phyloP scores from a whole-genome alignment of 2,113 vertebrate species.

The Sapayoa aenigma region DNA sequence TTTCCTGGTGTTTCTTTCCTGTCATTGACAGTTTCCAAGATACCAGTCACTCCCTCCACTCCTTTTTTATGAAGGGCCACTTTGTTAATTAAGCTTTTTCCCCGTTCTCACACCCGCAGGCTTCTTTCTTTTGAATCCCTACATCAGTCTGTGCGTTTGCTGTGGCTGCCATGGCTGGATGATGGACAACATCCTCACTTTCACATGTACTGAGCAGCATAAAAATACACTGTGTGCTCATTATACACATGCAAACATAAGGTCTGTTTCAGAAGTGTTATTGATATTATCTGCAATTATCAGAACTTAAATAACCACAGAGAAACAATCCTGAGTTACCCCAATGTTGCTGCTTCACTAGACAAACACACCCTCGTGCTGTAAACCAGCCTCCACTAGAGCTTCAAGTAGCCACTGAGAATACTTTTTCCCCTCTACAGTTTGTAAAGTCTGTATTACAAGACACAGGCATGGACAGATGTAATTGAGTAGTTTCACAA shows the following conservation, averaged over 20 bases:
- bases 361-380: neutral
- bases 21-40: slow-evolving; percentile 18
- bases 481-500: neutral
- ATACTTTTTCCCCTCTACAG: neutral
- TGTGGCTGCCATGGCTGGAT: neutral
- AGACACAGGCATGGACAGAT: accelerated
- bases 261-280: neutral
- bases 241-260: neutral
- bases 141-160: neutral
- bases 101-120: slow-evolving; percentile 7
- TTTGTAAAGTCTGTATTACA: neutral
- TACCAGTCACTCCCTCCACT: neutral
- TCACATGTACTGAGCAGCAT: neutral
- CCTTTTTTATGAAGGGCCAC: slow-evolving; percentile 6
- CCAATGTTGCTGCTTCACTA: neutral
- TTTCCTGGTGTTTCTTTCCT: slow-evolving; percentile 18
- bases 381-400: neutral
- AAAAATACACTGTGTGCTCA: neutral
- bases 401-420: neutral
- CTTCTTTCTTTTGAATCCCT: neutral
- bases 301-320: neutral
- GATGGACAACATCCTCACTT: neutral
- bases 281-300: neutral
- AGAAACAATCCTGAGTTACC: neutral
- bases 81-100: slow-evolving; percentile 39